A percentile compares a stretch with the other conserved stretches of the same genome.
phyloP scores from a whole-genome alignment of 1,140 invertebrate species.

The Anastrepha ludens region DNA sequence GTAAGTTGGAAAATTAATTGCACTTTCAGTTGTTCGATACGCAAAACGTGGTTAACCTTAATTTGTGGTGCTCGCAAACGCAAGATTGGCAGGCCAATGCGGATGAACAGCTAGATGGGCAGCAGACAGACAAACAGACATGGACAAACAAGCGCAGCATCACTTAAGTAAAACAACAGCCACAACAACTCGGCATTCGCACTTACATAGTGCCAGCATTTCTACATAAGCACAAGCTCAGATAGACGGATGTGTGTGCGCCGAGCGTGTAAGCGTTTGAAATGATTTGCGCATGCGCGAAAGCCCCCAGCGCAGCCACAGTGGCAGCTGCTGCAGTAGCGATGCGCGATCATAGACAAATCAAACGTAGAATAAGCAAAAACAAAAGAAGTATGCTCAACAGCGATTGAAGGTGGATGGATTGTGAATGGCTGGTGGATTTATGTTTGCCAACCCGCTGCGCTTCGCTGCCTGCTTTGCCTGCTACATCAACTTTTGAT shows the following conservation, averaged over 20 bases:
- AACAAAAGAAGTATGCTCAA: neutral
- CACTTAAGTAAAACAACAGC: conserved; percentile 16
- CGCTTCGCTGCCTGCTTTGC: neutral
- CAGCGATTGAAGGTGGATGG: neutral
- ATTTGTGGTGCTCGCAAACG: neutral
- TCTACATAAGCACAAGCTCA: neutral
- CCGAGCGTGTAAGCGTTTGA: conserved; percentile 29
- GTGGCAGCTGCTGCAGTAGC: conserved; percentile 5
- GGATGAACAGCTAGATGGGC: conserved; percentile 5
- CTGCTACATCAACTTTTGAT: neutral
- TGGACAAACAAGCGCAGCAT: conserved; percentile 35
- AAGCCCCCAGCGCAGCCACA: neutral
- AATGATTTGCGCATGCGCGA: conserved; percentile 43
- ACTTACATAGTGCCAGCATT: neutral
- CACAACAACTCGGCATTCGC: neutral
- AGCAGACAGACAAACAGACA: conserved; percentile 22
- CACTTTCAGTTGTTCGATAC: conserved; percentile 47
- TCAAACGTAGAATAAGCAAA: neutral
- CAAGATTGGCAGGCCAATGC: conserved; percentile 24
- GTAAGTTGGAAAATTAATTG: conserved; percentile 40
- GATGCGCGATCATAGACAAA: neutral
- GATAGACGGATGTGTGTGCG: neutral
- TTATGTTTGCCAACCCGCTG: neutral
- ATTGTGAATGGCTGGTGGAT: neutral
- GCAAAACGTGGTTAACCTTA: conserved; percentile 47